Evolutionary conservation across 2,113 vertebrate species (phyloP), one percentile per base, ranked within the genome.

Genomic region (Podarcis cretensis): DNA sequence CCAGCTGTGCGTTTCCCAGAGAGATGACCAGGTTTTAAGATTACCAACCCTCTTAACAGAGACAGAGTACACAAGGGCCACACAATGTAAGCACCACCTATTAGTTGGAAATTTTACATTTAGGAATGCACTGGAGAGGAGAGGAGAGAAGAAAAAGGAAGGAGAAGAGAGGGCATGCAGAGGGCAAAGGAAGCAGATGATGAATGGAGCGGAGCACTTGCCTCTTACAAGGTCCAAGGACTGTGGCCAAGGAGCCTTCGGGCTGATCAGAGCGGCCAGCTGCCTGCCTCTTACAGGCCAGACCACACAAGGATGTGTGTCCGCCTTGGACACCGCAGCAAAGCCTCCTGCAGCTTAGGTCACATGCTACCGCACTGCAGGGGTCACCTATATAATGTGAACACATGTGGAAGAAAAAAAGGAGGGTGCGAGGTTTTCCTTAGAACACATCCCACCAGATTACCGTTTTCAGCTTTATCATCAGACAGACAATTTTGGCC

Each of bases 211-310:
- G 83, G 92, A 97, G 96, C 97, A 27, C 94, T 91, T 96, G 98
- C 98, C 99, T 98, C 99, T 99, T 99, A 99, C 98, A 97, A 98
- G 97, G 96, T 97, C 96, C 97, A 88, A 91, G 93, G 96, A 91
- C 54, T 6, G 6, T 73, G 48, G 94, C 93, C 95, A 93, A 4
- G 89, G 96, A 91, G 89, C 96, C 97, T 97, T 95, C 0, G 97
- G 97, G 96, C 97, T 91, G 93, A 95, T 97, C 96, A 90, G 80
- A 92, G 30, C 75, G 95, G 95, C 98, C 96, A 94, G 95, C 96
- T 87, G 95, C 97, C 96, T 96, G 98, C 98, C 99, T 98, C 99
- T 99, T 99, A 99, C 98, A 98, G 98, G 96, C 96, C 94, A 93
- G 98, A 97, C 97, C 97, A 95, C 96, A 95, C 96, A 93, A 63